Conservation (phyloP, 1,140 invertebrate genomes). For the Drosophila ercepeae region DNA sequence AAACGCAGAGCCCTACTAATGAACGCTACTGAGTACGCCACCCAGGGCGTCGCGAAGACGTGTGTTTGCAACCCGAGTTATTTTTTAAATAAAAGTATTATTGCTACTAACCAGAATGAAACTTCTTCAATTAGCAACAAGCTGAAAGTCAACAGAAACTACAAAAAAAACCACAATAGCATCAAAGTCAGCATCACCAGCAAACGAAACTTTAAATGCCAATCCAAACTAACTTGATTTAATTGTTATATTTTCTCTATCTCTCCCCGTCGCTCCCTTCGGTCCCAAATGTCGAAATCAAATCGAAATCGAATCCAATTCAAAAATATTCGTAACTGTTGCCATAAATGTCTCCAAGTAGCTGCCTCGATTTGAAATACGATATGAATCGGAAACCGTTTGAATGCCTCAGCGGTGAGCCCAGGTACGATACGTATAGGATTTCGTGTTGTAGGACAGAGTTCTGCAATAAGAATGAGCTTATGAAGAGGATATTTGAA, state of each 20-base stretch:
- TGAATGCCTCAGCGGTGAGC: constrained; percentile 73
- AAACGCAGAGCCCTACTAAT: constrained; percentile 70
- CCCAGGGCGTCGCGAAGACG: constrained; percentile 28
- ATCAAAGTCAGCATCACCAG: constrained; percentile 23
- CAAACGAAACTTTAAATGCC: constrained; percentile 24
- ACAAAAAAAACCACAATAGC: constrained; percentile 1
- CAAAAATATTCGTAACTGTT: constrained; percentile 13
- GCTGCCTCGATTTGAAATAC: constrained; percentile 77
- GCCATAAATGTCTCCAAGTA: too few relatives aligned
- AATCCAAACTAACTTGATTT: constrained; percentile 55
- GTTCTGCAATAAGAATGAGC: constrained; percentile 83
- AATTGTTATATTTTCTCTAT: constrained; percentile 53
- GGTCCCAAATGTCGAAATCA: constrained; percentile 6
- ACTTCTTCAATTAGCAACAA: constrained; percentile 65
- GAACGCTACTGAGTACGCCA: too few relatives aligned
- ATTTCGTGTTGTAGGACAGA: constrained; percentile 80
- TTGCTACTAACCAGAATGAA: constrained; percentile 75
- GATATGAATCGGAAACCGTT: constrained; percentile 74
- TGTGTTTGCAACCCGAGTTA: background rate
- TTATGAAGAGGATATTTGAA: constrained; percentile 77
- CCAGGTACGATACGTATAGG: constrained; percentile 73
- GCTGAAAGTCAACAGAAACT: constrained; percentile 35
- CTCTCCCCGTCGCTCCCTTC: constrained; percentile 14
- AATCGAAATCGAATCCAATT: constrained; percentile 31
- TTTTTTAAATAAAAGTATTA: constrained; percentile 44